Evolutionary conservation across 2,797 vertebrate species (phyloP), one percentile per base, ranked within the genome.

Genomic region (Acrocephalus scirpaceus): DNA sequence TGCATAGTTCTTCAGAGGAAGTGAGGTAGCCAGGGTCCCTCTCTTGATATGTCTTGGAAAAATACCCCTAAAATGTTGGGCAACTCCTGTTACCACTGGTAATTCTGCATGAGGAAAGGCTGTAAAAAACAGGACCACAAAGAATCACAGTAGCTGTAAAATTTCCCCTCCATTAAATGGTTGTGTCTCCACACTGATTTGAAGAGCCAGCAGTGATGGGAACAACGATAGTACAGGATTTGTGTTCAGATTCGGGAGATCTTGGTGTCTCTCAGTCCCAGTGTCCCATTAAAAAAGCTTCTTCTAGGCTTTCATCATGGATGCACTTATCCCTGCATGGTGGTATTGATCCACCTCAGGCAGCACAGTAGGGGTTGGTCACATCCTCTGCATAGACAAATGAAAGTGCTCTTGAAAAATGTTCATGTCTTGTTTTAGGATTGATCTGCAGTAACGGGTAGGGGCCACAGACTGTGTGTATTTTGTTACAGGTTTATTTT

Each of bases 141-240:
- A 58, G n/a, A 45, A 15, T 58, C 40, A 30, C 0, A 0, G 6
- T 20, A 47, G 15, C 23, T 30, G 16, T 17, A 47, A 16, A 27
- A 2, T 47, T 70, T 78, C 47, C 50, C 15, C 32, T 85, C 65
- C 27, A 29, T 93, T 90, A 50, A 61, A 42, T 34, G 19, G 9
- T 70, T 36, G 16, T 26, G 21, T 81, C 54, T 51, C 36, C 36
- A 65, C 44, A 36, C 5, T 45, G 40, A n/a, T 80, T 61, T 48
- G 44, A 75, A 92, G 47, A 67, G 32, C 32, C 40, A 75, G 26
- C 21, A 47, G 34, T 22, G 30, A 38, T 65, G 19, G 53, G 51
- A 60, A 51, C 15, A 3, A 20, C 26, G 40, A 54, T 20, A 64
- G 20, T 57, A 50, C 16, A 61, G 75, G 30, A n/a, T 76, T 51